These are phyloP conservation scores for Ametastegia equiseti DNA, from an alignment of 2,888 invertebrate genomes.

Conservation along the genomic window DNA sequence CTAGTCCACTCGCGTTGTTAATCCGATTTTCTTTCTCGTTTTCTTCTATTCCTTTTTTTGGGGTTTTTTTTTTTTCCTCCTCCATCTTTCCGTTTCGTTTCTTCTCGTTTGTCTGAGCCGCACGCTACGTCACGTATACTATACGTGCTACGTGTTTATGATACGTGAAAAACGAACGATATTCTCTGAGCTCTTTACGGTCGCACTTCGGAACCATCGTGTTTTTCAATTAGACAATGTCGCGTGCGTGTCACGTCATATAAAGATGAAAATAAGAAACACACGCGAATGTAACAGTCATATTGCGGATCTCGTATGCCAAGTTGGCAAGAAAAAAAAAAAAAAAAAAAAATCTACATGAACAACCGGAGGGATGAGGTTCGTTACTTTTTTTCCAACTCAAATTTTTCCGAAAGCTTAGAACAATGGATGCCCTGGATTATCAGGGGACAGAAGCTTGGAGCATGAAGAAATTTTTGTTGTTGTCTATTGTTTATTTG, in stretches of 20 bases:
- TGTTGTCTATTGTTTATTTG: background rate
- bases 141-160: slow-evolving; percentile 42
- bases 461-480: background rate
- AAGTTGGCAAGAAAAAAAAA: too few species aligned
- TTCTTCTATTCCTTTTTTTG: background rate
- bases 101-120: slow-evolving; percentile 9
- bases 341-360: background rate
- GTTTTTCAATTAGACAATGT: slow-evolving; percentile 36
- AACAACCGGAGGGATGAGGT: background rate
- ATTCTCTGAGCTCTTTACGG: slow-evolving; percentile 22
- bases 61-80: background rate
- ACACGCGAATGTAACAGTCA: background rate
- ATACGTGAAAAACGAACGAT: slow-evolving; percentile 37
- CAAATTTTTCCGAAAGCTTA: background rate
- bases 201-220: slow-evolving; percentile 30
- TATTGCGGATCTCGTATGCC: too few species aligned
- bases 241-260: background rate
- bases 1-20: slow-evolving; percentile 39
- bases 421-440: background rate
- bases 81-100: slow-evolving; percentile 16
- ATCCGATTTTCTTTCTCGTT: slow-evolving; percentile 6
- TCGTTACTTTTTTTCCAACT: background rate
- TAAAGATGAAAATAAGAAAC: background rate
- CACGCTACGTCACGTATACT: slow-evolving; percentile 31
- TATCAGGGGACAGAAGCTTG: background rate